phyloP scores from a whole-genome alignment of 2,888 invertebrate genomes.

The Sisyra nigra region DNA sequence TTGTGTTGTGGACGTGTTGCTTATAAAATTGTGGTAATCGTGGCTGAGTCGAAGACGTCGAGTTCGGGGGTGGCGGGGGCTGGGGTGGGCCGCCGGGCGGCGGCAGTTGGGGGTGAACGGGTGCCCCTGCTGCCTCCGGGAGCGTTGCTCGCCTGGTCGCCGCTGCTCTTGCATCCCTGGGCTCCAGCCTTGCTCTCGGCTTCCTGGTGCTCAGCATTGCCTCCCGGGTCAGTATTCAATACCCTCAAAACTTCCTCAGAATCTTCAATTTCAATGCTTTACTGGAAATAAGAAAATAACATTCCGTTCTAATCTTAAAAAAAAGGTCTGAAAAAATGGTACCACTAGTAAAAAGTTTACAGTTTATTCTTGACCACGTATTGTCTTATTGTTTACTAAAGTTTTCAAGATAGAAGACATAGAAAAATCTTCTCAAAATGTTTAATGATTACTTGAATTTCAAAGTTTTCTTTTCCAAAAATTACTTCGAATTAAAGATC shows the following conservation, averaged over 20 bases:
- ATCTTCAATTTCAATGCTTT: neutral
- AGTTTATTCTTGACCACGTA: too few relatives aligned
- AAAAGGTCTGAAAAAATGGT: too few relatives aligned
- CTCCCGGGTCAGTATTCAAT: conserved; percentile 42
- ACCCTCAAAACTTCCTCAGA: neutral
- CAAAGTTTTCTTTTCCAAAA: too few relatives aligned
- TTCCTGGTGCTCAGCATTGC: conserved; percentile 51
- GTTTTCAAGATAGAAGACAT: too few relatives aligned
- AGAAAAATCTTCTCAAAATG: too few relatives aligned
- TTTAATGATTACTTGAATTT: too few relatives aligned
- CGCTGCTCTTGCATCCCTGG: conserved; percentile 59
- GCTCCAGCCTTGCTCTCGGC: conserved; percentile 52
- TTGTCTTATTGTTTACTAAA: too few relatives aligned
- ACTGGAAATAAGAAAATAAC: too few relatives aligned
- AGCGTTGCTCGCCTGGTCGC: conserved; percentile 60
- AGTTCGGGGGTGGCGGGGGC: conserved; percentile 16
- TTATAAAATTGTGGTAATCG: conserved; percentile 3
- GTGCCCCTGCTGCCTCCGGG: conserved; percentile 18
- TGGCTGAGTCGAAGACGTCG: conserved; percentile 11
- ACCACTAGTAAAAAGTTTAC: too few relatives aligned
- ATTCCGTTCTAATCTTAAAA: too few relatives aligned
- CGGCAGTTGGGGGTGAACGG: conserved; percentile 18
- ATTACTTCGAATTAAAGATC: too few relatives aligned
- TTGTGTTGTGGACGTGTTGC: neutral
- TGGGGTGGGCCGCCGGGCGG: conserved; percentile 13